phyloP scores from a whole-genome alignment of 2,888 invertebrate genomes.

The Crossocerus cetratus region DNA sequence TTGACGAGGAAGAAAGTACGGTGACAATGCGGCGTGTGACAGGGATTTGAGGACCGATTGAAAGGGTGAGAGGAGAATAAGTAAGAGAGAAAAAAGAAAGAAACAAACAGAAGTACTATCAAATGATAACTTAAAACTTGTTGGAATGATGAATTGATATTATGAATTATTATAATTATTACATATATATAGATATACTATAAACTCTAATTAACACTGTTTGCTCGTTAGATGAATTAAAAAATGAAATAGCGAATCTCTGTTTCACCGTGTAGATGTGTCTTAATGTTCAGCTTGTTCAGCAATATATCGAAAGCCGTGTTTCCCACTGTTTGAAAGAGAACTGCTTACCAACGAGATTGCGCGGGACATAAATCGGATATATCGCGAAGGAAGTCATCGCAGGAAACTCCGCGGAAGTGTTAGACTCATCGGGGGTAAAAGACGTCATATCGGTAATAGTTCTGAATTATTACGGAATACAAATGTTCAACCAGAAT shows the following conservation, averaged over 20 bases:
- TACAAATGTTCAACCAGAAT: not conserved
- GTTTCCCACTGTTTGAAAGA: conserved; percentile 20
- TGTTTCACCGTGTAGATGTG: conserved; percentile 72
- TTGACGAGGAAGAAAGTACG: conserved; percentile 64
- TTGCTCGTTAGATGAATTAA: conserved; percentile 69
- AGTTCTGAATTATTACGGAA: not conserved
- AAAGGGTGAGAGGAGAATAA: conserved; percentile 40
- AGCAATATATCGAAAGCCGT: conserved; percentile 38
- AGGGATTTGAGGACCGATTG: conserved; percentile 25
- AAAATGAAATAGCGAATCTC: conserved; percentile 58
- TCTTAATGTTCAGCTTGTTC: conserved; percentile 70
- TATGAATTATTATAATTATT: conserved; percentile 66
- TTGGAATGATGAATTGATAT: conserved; percentile 71
- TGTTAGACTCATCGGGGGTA: conserved; percentile 10
- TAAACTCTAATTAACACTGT: conserved; percentile 73
- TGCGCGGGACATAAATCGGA: conserved; percentile 24
- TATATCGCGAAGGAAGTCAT: conserved; percentile 11
- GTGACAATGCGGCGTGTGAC: conserved; percentile 3
- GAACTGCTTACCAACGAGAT: conserved; percentile 24
- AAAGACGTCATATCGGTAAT: conserved; percentile 1
- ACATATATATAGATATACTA: conserved; percentile 65
- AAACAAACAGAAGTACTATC: conserved; percentile 58
- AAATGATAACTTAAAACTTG: conserved; percentile 69
- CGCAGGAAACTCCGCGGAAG: conserved; percentile 24
- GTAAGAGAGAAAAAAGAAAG: conserved; percentile 35